Percentiles rank a stretch among this genome's conserved stretches.
These are phyloP conservation scores for Gari tellinella DNA, from an alignment of 2,888 invertebrate genomes.

Conservation along the genomic window DNA sequence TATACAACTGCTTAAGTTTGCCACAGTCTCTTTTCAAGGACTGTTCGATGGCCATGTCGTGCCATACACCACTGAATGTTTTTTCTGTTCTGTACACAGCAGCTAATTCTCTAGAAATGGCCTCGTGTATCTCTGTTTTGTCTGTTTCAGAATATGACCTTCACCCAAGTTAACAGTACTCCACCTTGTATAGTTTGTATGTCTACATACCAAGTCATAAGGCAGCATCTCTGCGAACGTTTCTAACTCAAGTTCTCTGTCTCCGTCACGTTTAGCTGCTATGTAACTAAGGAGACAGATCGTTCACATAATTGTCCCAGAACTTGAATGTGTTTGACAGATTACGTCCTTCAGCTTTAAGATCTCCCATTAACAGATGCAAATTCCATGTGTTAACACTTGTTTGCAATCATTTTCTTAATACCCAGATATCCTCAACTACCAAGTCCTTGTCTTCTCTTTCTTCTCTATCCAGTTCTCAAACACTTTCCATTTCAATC, in stretches of 20 bases:
- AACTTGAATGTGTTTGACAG: constrained; percentile 3
- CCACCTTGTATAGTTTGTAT: too few species aligned
- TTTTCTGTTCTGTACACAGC: constrained; percentile 8
- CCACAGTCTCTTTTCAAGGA: constrained; percentile 31
- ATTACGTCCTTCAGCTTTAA: too few species aligned
- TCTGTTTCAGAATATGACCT: constrained; percentile 7
- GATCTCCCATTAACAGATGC: background rate
- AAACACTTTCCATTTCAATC: constrained; percentile 15
- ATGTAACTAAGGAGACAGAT: constrained; percentile 12
- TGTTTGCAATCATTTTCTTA: background rate
- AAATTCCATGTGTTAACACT: background rate
- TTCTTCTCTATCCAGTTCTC: constrained; percentile 8
- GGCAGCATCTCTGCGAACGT: constrained; percentile 28
- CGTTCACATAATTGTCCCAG: constrained; percentile 12
- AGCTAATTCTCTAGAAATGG: constrained; percentile 1
- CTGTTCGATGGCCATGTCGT: constrained; percentile 37
- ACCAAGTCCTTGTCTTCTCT: background rate
- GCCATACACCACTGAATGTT: constrained; percentile 31
- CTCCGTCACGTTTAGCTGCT: constrained; percentile 18
- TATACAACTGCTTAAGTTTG: constrained; percentile 22
- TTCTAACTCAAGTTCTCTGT: constrained; percentile 16
- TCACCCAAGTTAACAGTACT: constrained; percentile 9
- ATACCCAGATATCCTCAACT: background rate
- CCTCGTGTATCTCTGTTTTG: constrained; percentile 4
- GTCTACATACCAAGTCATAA: constrained; percentile 6